Percentiles rank a stretch among this genome's conserved stretches.
Evolutionary conservation across 2,888 invertebrate species (phyloP).

Genomic region (Hipparchia semele): DNA sequence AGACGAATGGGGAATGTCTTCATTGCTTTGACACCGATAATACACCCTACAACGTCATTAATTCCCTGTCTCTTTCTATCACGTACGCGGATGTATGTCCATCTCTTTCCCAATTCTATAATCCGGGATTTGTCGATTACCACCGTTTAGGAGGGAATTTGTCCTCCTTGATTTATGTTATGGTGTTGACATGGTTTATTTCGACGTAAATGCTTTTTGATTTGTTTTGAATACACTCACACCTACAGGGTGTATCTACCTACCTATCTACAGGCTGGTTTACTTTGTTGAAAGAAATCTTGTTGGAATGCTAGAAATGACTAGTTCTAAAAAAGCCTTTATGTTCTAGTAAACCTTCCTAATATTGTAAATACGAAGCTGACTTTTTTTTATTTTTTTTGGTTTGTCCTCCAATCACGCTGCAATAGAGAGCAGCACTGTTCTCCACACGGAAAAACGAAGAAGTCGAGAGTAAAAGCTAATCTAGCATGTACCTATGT

Average conservation of each 20-base stretch:
- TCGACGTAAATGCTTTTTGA: slow-evolving; percentile 12
- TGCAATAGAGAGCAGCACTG: too few relatives aligned
- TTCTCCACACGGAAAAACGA: too few relatives aligned
- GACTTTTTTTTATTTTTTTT: too few relatives aligned
- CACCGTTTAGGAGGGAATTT: slow-evolving; percentile 34
- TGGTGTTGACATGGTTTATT: slow-evolving; percentile 20
- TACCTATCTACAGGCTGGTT: too few relatives aligned
- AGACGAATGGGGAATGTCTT: slow-evolving; percentile 5
- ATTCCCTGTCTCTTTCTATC: slow-evolving; percentile 44
- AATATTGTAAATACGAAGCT: too few relatives aligned
- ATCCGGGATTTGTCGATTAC: slow-evolving; percentile 52
- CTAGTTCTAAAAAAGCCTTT: too few relatives aligned
- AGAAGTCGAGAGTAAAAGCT: too few relatives aligned
- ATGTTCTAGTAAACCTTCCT: too few relatives aligned
- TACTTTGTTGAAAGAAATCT: too few relatives aligned
- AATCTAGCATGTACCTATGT: too few relatives aligned
- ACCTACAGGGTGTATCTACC: background rate
- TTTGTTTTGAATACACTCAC: slow-evolving; percentile 13
- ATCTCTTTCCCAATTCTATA: slow-evolving; percentile 61
- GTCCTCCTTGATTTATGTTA: slow-evolving; percentile 18
- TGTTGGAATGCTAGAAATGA: too few relatives aligned
- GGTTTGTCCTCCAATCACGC: too few relatives aligned
- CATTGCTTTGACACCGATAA: slow-evolving; percentile 44
- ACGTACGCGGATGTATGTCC: slow-evolving; percentile 23
- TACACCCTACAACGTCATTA: slow-evolving; percentile 51